Evolutionary conservation across 2,113 vertebrate species (phyloP), one percentile per base, ranked within the genome.

Genomic region (Psilopsiagon aurifrons): DNA sequence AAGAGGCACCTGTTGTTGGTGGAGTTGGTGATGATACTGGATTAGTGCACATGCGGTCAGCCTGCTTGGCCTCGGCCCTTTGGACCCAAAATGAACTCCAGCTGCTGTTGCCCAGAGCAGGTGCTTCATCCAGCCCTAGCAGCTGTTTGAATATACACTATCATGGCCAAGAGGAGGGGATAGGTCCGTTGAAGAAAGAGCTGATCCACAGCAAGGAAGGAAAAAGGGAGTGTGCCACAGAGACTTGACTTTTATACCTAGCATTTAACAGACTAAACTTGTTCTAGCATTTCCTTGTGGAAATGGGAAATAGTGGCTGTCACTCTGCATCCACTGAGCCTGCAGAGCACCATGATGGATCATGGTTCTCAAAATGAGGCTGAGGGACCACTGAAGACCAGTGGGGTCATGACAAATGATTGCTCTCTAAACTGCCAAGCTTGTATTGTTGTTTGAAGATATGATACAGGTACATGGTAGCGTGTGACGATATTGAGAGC

Each of bases 21-120:
- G 94, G 91, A 83, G 96, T 76, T 95, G 94, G 81, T 95, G 97
- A 92, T 97, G 97, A 97, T 95, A 81, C 94, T 86, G 97, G 96
- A 97, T 97, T 97, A 97, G 88, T 86, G 95, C 95, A 97, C 96
- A 97, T 91, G 96, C 69, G 63, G 94, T 96, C 97, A 90, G 96
- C 93, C 94, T 89, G 87, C 94, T 93, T 95, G 93, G 97, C 96
- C 96, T 88, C 46, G 1, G 90, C 83, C 80, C 94, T 97, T 96
- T 97, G 96, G 96, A 97, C 96, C 96, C 94, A 97, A 96, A 97
- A 96, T 96, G 97, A 97, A 95, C 96, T 97, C 97, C 97, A 97
- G 97, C 97, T 97, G 97, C 96, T 97, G 90, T 31, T 96, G 80
- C 71, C 90, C 78, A 62, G 90, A 97, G 97, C 97, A 97, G 97